Conservation (phyloP, 2,797 vertebrate species). For the Sardinella longiceps region DNA sequence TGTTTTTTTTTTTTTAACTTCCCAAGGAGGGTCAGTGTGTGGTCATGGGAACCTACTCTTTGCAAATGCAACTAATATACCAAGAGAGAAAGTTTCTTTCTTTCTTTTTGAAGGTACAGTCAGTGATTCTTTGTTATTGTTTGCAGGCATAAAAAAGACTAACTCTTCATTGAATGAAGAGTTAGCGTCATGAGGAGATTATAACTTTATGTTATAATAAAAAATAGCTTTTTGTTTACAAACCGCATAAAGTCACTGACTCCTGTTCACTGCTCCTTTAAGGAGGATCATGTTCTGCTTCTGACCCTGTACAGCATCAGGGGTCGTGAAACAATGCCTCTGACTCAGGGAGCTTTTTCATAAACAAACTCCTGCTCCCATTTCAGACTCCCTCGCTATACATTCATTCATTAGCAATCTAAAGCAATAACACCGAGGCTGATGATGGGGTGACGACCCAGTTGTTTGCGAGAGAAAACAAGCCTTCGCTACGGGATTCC, state of each 20-base stretch:
- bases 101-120: too few relatives aligned
- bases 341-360: not conserved
- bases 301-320: not conserved
- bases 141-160: too few relatives aligned
- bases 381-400: not conserved
- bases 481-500: not conserved
- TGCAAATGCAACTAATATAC: not conserved
- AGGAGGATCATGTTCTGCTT: not conserved
- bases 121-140: too few relatives aligned
- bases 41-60: not conserved
- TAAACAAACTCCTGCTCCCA: not conserved
- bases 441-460: not conserved
- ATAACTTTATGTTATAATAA: too few relatives aligned
- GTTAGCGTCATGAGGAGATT: too few relatives aligned
- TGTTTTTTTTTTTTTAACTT: too few relatives aligned
- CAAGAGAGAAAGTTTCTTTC: not conserved
- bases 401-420: not conserved
- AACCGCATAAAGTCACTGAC: too few relatives aligned
- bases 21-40: not conserved
- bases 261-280: too few relatives aligned
- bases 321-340: not conserved
- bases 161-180: too few relatives aligned
- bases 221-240: too few relatives aligned
- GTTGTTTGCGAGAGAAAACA: constrained; percentile 4
- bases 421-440: not conserved